Evolutionary conservation across 2,113 vertebrate genomes (phyloP).

Genomic region (Nyctibius bracteatus): DNA sequence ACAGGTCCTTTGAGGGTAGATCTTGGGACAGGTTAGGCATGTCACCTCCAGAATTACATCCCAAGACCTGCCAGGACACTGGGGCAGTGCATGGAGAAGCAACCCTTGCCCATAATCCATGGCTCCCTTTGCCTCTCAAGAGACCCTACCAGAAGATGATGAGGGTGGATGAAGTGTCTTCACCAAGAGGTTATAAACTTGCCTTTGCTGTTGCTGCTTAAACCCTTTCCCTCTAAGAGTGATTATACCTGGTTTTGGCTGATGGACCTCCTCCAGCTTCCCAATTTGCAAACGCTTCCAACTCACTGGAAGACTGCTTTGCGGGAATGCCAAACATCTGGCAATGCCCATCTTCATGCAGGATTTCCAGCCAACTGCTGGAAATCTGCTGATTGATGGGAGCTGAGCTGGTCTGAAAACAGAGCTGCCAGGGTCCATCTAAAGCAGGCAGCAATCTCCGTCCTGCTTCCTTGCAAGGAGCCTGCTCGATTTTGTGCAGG

Average conservation of each 20-base stretch:
- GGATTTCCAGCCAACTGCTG: not conserved
- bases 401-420: not conserved
- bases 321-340: not conserved
- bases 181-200: not conserved
- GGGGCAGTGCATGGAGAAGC: not conserved
- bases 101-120: accelerated
- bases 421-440: not conserved
- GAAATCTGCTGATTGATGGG: not conserved
- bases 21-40: not conserved
- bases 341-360: not conserved
- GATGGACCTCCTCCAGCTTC: not conserved
- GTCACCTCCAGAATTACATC: not conserved
- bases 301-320: not conserved
- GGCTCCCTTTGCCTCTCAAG: not conserved
- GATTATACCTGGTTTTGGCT: not conserved
- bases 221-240: not conserved
- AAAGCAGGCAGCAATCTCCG: not conserved
- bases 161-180: not conserved
- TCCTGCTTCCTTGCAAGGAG: not conserved
- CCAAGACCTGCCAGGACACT: not conserved
- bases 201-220: not conserved
- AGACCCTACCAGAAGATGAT: not conserved
- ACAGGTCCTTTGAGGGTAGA: not conserved
- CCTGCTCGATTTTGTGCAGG: not conserved
- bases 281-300: not conserved